Evolutionary conservation across 2,113 vertebrate genomes (phyloP).

Genomic region (Microcebus ravelobensis): DNA sequence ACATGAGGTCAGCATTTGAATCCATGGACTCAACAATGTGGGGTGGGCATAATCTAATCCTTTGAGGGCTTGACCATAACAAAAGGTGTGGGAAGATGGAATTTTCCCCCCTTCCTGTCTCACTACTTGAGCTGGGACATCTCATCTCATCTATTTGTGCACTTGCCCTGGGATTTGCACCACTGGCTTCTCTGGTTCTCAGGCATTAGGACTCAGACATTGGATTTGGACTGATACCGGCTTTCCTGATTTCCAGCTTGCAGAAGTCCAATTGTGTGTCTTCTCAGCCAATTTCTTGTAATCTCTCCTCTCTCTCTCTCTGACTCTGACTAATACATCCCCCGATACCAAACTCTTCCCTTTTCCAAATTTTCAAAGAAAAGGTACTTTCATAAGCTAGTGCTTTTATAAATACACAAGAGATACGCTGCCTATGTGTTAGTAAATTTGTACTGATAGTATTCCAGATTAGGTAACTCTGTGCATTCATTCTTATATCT

Average conservation of each 20-base stretch:
- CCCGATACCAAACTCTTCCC: neutral
- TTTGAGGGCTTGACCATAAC: neutral
- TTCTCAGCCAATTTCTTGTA: neutral
- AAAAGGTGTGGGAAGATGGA: neutral
- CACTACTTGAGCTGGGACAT: neutral
- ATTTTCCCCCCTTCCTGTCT: neutral
- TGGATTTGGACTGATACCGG: neutral
- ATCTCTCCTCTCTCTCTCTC: too few relatives aligned
- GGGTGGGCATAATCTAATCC: neutral
- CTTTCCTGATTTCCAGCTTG: neutral
- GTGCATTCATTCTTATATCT: neutral
- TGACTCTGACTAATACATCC: neutral
- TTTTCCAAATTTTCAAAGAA: neutral
- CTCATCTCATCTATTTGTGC: too few relatives aligned
- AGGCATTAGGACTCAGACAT: neutral
- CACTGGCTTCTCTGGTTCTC: neutral
- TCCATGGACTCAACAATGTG: neutral
- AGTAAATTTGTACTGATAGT: neutral
- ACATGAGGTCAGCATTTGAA: neutral
- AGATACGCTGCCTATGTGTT: neutral
- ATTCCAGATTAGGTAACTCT: neutral
- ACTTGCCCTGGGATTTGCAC: neutral
- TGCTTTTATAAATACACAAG: neutral
- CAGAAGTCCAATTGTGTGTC: neutral
- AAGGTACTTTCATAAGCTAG: neutral